A percentile compares a stretch with the other conserved stretches of the same genome.
Evolutionary conservation across 2,113 vertebrate genomes (phyloP).

Genomic region (Syngnathus scovelli): DNA sequence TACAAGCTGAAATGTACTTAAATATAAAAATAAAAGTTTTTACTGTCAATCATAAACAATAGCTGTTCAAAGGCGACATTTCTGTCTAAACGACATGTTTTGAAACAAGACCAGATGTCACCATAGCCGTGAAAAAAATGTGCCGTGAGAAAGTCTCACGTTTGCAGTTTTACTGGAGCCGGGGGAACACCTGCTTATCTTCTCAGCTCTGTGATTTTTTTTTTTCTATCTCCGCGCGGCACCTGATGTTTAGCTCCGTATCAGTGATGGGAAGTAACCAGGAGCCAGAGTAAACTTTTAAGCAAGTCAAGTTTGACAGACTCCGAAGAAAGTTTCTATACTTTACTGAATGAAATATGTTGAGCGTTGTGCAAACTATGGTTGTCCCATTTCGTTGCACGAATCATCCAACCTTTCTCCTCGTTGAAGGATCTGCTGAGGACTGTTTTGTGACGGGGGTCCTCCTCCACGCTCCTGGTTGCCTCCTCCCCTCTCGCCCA

Average conservation of each 20-base stretch:
- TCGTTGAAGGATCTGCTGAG: background rate
- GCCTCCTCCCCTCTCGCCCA: background rate
- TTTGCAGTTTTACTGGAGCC: constrained; percentile 16
- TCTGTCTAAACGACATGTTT: background rate
- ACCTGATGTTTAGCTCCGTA: constrained; percentile 48
- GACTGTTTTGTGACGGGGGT: background rate
- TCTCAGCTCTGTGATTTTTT: constrained; percentile 40
- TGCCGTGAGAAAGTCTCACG: constrained; percentile 20
- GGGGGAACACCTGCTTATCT: constrained; percentile 44
- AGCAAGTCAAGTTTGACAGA: no score
- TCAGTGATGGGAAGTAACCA: background rate
- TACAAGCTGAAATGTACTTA: background rate
- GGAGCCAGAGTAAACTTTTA: background rate
- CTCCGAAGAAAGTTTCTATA: no score
- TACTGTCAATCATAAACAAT: background rate
- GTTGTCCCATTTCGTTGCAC: background rate
- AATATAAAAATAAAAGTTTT: background rate
- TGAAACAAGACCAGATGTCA: background rate
- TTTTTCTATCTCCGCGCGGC: constrained; percentile 6
- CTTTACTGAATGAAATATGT: background rate
- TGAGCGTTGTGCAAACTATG: no score
- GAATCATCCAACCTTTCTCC: constrained; percentile 17
- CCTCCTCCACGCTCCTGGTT: constrained; percentile 1
- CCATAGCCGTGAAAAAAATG: background rate
- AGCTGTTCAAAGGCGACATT: background rate